phyloP scores from a whole-genome alignment of 2,113 vertebrate species.

The Cheirogaleus medius region DNA sequence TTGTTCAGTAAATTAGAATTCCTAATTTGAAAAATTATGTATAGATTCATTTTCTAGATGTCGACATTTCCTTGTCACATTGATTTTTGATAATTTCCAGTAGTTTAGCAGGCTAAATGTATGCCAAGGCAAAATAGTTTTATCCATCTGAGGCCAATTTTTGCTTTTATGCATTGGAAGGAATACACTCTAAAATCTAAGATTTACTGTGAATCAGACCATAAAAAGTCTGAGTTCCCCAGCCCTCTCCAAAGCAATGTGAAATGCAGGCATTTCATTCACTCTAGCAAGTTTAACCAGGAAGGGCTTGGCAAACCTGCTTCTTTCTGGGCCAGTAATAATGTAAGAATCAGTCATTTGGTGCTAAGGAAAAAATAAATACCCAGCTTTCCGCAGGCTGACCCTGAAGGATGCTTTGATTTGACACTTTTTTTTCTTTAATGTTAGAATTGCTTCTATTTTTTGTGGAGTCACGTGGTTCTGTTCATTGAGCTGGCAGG shows the following conservation, averaged over 20 bases:
- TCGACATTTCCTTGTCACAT: neutral
- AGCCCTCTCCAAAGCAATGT: neutral
- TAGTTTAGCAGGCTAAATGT: neutral
- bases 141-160: neutral
- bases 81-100: neutral
- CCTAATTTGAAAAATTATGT: neutral
- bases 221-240: neutral
- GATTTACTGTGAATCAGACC: constrained; percentile 10
- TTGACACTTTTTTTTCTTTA: constrained; percentile 78
- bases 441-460: constrained; percentile 67
- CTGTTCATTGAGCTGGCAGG: constrained; percentile 68
- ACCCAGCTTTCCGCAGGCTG: neutral
- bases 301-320: constrained; percentile 30
- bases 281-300: neutral
- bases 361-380: constrained; percentile 49
- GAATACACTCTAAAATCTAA: neutral
- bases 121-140: neutral
- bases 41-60: neutral
- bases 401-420: constrained; percentile 48
- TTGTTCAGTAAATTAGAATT: neutral
- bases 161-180: neutral
- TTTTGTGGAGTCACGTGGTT: constrained; percentile 56
- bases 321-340: constrained; percentile 54
- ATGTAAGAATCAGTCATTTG: constrained; percentile 53
- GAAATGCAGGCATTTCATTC: constrained; percentile 51